Conservation (phyloP, 2,888 invertebrate genomes). For the Dasysyrphus tricinctus region DNA sequence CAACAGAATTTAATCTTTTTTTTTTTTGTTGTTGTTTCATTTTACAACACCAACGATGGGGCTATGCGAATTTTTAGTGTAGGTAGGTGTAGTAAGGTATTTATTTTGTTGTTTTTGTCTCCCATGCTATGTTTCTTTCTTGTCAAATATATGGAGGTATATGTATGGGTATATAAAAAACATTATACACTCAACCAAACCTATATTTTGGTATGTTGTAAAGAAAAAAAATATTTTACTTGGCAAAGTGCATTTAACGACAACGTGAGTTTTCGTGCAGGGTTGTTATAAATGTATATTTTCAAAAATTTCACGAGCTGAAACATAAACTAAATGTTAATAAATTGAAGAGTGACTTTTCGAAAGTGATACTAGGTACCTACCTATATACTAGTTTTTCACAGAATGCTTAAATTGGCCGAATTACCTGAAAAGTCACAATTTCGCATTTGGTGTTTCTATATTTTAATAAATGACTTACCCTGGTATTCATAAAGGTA, state of each 20-base stretch:
- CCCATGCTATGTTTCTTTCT: constrained; percentile 38
- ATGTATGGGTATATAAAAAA: constrained; percentile 10
- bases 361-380: no score
- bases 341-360: no score
- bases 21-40: constrained; percentile 5
- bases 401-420: no score
- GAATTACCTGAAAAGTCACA: no score
- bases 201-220: constrained; percentile 24
- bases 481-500: no score
- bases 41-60: constrained; percentile 15
- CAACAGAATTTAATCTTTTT: constrained; percentile 71
- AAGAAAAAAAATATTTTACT: constrained; percentile 53
- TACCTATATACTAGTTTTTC: no score
- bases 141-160: not conserved
- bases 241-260: constrained; percentile 67
- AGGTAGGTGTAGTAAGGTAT: constrained; percentile 11
- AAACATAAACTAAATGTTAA: no score
- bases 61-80: constrained; percentile 9
- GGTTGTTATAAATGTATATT: not conserved
- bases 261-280: constrained; percentile 25
- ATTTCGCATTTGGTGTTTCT: no score
- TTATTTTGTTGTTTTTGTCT: constrained; percentile 46
- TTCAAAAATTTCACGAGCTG: no score
- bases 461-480: no score
- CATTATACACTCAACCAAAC: not conserved